Conservation (phyloP, 2,888 invertebrate genomes). For the Deroplatys truncata region DNA sequence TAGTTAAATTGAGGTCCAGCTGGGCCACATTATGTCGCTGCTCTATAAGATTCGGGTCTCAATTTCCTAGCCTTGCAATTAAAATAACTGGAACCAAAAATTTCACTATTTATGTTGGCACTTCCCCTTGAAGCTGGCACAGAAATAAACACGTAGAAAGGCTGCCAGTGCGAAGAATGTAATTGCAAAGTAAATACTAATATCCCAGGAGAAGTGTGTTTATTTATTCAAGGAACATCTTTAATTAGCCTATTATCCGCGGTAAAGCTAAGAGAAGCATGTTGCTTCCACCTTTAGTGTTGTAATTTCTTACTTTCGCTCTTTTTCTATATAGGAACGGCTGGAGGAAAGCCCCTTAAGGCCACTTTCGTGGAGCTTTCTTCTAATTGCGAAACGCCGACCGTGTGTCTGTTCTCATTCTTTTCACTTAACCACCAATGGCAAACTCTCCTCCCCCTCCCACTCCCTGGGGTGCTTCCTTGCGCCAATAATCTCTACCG, state of each 20-base stretch:
- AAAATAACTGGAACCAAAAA: too few species aligned
- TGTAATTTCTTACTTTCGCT: slow-evolving; percentile 3
- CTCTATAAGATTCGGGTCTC: too few species aligned
- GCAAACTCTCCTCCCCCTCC: background rate
- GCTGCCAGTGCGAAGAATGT: background rate
- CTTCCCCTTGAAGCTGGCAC: too few species aligned
- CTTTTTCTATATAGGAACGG: background rate
- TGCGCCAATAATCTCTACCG: background rate
- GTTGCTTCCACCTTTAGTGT: background rate
- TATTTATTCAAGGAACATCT: background rate
- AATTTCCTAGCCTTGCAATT: too few species aligned
- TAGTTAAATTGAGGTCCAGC: too few species aligned
- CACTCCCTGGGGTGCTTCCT: background rate
- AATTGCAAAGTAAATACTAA: background rate
- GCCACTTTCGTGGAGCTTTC: slow-evolving; percentile 3
- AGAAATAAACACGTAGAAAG: too few species aligned
- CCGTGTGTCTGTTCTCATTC: slow-evolving; percentile 6
- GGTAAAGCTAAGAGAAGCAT: background rate
- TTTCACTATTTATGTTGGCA: too few species aligned
- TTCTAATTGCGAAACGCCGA: slow-evolving; percentile 12
- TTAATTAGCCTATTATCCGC: background rate
- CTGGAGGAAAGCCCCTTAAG: slow-evolving; percentile 10
- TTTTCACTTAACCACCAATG: slow-evolving; percentile 15
- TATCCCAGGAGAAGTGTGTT: background rate
- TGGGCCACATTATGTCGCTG: too few species aligned